These are phyloP conservation scores for Petrocephalus schoutedeni DNA, from an alignment of 2,797 vertebrate species.

Conservation along the genomic window DNA sequence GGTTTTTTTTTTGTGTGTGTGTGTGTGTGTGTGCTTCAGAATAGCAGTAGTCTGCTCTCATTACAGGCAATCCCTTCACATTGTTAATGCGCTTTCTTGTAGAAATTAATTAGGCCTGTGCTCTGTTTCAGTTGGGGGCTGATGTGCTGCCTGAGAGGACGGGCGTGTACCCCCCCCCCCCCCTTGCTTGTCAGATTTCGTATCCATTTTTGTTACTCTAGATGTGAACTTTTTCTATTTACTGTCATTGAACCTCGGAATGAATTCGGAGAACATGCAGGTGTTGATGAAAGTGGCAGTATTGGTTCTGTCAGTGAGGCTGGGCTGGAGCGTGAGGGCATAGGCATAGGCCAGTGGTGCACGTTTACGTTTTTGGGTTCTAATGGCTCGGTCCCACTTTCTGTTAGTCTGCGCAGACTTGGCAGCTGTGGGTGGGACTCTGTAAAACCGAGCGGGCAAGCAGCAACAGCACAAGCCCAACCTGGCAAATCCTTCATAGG, in stretches of 20 bases:
- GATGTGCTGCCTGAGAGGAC: neutral
- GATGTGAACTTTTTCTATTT: neutral
- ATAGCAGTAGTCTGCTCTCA: constrained; percentile 21
- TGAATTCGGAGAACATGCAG: neutral
- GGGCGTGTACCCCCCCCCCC: neutral
- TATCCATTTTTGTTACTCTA: neutral
- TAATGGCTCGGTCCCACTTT: neutral
- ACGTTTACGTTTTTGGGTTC: neutral
- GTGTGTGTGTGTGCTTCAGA: constrained; percentile 7
- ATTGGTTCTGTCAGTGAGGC: neutral
- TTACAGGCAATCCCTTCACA: constrained; percentile 24
- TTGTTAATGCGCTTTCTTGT: constrained; percentile 24
- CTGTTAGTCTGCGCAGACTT: constrained; percentile 51
- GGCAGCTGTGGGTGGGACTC: constrained; percentile 51
- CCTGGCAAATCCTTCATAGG: constrained; percentile 44
- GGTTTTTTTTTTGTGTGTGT: neutral
- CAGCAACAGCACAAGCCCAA: constrained; percentile 42
- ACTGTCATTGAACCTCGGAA: neutral
- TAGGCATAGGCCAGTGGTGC: neutral
- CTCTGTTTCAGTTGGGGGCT: neutral
- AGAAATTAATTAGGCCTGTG: constrained; percentile 19
- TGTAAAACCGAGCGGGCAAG: constrained; percentile 38
- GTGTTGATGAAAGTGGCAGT: neutral
- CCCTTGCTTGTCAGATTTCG: neutral
- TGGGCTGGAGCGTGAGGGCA: neutral